Evolutionary conservation across 2,113 vertebrate genomes (phyloP), one percentile per base, ranked within the genome.

Genomic region (Oryzias melastigma): DNA sequence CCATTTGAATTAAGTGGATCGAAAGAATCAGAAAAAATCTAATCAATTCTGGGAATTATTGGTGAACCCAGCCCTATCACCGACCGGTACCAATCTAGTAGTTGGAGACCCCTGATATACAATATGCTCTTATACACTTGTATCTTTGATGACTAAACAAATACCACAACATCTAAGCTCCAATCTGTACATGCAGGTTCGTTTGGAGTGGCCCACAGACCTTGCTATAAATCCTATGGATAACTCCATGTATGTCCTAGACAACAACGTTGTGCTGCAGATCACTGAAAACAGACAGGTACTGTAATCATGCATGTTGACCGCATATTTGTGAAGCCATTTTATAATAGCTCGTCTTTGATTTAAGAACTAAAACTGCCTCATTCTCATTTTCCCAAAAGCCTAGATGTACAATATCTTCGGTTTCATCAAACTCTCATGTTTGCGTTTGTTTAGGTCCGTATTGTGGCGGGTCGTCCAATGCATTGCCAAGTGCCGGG

Each of bases 151-250:
- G 8, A 8, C 7, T 8, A 8, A 27, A 29, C 27, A 29, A 29
- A 29, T 29, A 29, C 27, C 27, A 29, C 27, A 6, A 1, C 17
- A 51, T 24, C 6, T 50, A n/a, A 19, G 3, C 1, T 7, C 7
- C 18, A 5, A 8, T 62, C 49, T 15, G 25, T 17, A 0, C 24
- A 35, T 64, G 13, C 53, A 99, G 97, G 96, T 99, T 14, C 95
- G 96, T 58, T 87, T 99, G 73, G 97, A 99, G 51, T 99, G 97
- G 97, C 97, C 97, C 50, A 99, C 97, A 18, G 97, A 97, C 84
- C 88, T 99, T 3, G 95, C 97, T 48, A 98, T 99, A 76, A 99
- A 97, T 86, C 97, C 97, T 0, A 98, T 99, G 96, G 97, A 99
- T 73, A 98, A 99, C 84, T 99, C 97, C 75, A 96, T 99, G 69